A percentile compares a stretch with the other conserved stretches of the same genome.
phyloP scores from a whole-genome alignment of 2,113 vertebrate genomes.

The Lates calcarifer region DNA sequence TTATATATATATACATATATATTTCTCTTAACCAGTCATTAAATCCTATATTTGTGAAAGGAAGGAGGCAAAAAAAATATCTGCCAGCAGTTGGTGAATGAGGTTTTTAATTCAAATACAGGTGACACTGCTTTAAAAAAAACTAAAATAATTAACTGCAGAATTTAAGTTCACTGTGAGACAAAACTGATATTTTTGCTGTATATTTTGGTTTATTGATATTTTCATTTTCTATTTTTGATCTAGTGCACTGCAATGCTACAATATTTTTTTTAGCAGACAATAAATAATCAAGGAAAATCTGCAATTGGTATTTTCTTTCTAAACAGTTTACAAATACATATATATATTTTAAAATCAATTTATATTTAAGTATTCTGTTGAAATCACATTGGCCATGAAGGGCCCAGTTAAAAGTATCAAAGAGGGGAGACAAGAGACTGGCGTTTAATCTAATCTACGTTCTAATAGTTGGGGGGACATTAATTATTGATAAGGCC shows the following conservation, averaged over 20 bases:
- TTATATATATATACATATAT: too few relatives aligned
- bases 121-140: conserved; percentile 2
- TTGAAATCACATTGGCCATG: conserved; percentile 55
- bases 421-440: conserved; percentile 79
- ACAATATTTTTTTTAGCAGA: neutral
- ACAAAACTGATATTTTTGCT: conserved; percentile 9
- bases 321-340: conserved; percentile 17
- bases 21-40: conserved; percentile 20
- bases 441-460: conserved; percentile 84
- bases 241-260: neutral
- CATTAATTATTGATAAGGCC: conserved; percentile 89
- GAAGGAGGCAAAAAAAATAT: conserved; percentile 14
- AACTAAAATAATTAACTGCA: conserved; percentile 3
- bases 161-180: neutral
- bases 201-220: conserved; percentile 15
- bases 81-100: conserved; percentile 9
- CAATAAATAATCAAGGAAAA: neutral
- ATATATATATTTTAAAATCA: conserved; percentile 40
- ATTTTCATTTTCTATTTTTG: conserved; percentile 5
- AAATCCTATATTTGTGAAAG: conserved; percentile 10
- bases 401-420: conserved; percentile 76
- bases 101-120: conserved; percentile 16
- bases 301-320: neutral
- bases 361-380: conserved; percentile 33
- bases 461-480: conserved; percentile 84